These are phyloP conservation scores for Caenorhabditis brenneri DNA, from an alignment of 1,140 invertebrate species.

Conservation along the genomic window DNA sequence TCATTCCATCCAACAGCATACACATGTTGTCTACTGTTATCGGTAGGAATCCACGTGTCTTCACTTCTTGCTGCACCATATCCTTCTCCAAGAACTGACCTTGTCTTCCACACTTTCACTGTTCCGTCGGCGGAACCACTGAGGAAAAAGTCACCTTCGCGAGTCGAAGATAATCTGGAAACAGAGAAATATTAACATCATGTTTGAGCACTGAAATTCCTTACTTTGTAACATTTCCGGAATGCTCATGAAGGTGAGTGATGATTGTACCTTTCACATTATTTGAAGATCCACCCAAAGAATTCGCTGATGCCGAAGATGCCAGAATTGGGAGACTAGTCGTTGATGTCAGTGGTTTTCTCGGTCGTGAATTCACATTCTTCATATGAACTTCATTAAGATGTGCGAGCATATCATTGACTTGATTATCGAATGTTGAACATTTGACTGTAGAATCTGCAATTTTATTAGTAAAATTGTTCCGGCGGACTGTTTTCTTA, in stretches of 20 bases:
- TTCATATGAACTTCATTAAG: slow-evolving; percentile 41
- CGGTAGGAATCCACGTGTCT: slow-evolving; percentile 8
- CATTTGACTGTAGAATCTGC: neutral
- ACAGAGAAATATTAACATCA: neutral
- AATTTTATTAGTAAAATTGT: neutral
- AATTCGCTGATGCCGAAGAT: neutral
- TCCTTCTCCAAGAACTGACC: slow-evolving; percentile 46
- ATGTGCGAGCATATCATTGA: slow-evolving; percentile 41
- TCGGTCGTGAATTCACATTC: slow-evolving; percentile 16
- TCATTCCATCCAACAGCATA: slow-evolving; percentile 19
- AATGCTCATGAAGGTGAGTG: slow-evolving; percentile 54
- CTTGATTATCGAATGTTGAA: slow-evolving; percentile 29
- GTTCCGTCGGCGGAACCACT: slow-evolving; percentile 47
- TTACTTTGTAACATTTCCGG: slow-evolving; percentile 43
- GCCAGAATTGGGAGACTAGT: neutral
- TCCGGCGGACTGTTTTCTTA: neutral
- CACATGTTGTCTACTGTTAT: neutral
- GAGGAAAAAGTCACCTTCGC: slow-evolving; percentile 24
- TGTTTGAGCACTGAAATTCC: neutral
- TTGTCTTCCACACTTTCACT: slow-evolving; percentile 48
- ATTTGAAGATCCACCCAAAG: neutral
- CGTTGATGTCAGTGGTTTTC: neutral
- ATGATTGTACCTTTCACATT: slow-evolving; percentile 46
- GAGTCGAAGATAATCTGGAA: slow-evolving; percentile 47
- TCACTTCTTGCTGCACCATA: slow-evolving; percentile 51